Evolutionary conservation across 2,113 vertebrate species (phyloP).

Genomic region (Paramormyrops kingsleyae): DNA sequence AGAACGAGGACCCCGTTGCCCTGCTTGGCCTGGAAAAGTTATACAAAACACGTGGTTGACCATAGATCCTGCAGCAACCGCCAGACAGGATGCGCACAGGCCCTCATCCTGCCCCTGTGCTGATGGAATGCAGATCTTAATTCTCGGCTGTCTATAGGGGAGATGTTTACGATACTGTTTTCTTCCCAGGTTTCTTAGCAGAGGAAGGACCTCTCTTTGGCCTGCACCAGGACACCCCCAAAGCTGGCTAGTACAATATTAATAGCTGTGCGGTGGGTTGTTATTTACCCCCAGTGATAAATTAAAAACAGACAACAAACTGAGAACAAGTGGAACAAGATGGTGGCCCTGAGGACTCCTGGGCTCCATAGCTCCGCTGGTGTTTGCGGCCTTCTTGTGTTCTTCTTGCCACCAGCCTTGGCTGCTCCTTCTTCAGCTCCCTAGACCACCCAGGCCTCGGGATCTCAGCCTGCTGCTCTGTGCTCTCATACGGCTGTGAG

Average conservation of each 20-base stretch:
- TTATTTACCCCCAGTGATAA: not conserved
- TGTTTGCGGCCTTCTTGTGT: not conserved
- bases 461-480: not conserved
- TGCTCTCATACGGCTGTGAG: not conserved
- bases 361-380: not conserved
- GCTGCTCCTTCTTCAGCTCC: not conserved
- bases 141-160: slow-evolving; percentile 31
- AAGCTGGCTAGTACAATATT: not conserved
- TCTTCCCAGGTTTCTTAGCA: slow-evolving; percentile 18
- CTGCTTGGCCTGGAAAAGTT: slow-evolving; percentile 27
- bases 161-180: slow-evolving; percentile 41
- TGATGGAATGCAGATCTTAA: slow-evolving; percentile 39
- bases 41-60: slow-evolving; percentile 4
- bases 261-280: not conserved
- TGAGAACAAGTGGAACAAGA: slow-evolving; percentile 9
- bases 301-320: slow-evolving; percentile 18
- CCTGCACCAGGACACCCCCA: slow-evolving; percentile 20
- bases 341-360: not conserved
- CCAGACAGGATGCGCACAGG: not conserved
- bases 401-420: not conserved
- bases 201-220: slow-evolving; percentile 33
- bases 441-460: not conserved
- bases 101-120: not conserved
- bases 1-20: slow-evolving; percentile 20
- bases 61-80: not conserved